A percentile compares a stretch with the other conserved stretches of the same genome.
phyloP scores from a whole-genome alignment of 2,888 invertebrate species.

The Iselma pallidipennis region DNA sequence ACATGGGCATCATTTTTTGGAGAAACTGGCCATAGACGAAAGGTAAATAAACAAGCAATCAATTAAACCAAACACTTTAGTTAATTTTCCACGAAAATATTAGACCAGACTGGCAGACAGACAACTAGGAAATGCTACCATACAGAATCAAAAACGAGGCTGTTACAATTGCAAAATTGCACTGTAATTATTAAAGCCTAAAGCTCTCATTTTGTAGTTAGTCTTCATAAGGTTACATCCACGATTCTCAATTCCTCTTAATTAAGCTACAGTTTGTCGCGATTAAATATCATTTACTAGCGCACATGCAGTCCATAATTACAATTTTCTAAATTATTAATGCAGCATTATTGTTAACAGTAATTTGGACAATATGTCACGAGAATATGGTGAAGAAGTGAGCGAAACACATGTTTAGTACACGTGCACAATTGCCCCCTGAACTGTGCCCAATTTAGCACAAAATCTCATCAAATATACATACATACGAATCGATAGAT shows the following conservation, averaged over 20 bases:
- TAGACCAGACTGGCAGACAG: neutral
- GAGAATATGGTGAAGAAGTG: neutral
- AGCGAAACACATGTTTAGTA: neutral
- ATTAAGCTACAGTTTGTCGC: neutral
- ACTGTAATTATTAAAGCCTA: neutral
- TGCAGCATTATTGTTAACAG: neutral
- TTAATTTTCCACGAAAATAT: neutral
- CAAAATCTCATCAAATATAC: neutral
- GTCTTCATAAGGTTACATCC: neutral
- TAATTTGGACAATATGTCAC: neutral
- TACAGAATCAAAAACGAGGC: neutral
- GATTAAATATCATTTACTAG: neutral
- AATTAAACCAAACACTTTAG: neutral
- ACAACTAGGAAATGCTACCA: too few species aligned
- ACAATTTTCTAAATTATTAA: neutral
- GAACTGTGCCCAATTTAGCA: neutral
- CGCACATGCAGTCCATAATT: neutral
- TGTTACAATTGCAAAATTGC: too few species aligned
- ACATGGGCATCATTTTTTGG: slow-evolving; percentile 15
- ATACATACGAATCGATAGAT: neutral
- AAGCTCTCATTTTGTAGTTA: neutral
- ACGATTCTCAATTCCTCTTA: neutral
- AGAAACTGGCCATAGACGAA: slow-evolving; percentile 8
- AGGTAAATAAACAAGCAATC: neutral
- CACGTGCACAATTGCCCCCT: neutral